These are phyloP conservation scores for Xenopus borealis DNA, from an alignment of 2,113 vertebrate species.

Conservation along the genomic window DNA sequence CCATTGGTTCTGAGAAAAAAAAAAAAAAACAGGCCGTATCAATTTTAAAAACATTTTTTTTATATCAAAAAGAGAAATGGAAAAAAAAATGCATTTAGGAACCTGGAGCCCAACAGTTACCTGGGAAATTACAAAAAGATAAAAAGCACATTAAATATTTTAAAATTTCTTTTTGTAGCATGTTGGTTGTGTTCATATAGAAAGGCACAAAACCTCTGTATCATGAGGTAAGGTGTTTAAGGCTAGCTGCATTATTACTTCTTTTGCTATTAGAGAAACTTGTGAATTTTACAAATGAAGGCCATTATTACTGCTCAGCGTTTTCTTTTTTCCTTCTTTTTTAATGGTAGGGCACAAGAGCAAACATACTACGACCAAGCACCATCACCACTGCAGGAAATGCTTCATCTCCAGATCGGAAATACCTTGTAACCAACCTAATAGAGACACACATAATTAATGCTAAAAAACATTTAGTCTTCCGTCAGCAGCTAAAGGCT, in stretches of 20 bases:
- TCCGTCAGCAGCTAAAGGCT: too few relatives aligned
- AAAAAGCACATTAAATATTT: slow-evolving; percentile 65
- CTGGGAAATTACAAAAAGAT: slow-evolving; percentile 60
- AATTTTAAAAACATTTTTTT: too few relatives aligned
- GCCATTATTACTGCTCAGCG: too few relatives aligned
- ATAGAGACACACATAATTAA: slow-evolving; percentile 10
- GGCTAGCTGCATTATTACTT: too few relatives aligned
- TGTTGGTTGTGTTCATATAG: neutral
- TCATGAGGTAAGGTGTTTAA: neutral
- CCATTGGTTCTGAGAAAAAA: slow-evolving; percentile 43
- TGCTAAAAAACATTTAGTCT: too few relatives aligned
- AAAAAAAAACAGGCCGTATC: slow-evolving; percentile 33
- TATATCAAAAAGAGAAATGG: too few relatives aligned
- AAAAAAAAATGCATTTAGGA: slow-evolving; percentile 59
- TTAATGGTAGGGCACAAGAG: too few relatives aligned
- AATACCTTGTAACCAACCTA: slow-evolving; percentile 72
- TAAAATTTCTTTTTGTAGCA: slow-evolving; percentile 45
- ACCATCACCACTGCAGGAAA: neutral
- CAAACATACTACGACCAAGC: too few relatives aligned
- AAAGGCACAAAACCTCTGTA: neutral
- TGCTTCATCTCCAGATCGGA: slow-evolving; percentile 75
- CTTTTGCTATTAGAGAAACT: too few relatives aligned
- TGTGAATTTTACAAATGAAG: too few relatives aligned
- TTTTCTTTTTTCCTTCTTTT: too few relatives aligned
- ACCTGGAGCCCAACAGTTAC: slow-evolving; percentile 41